phyloP scores from a whole-genome alignment of 2,888 invertebrate species.

The Trachelus iudaicus region DNA sequence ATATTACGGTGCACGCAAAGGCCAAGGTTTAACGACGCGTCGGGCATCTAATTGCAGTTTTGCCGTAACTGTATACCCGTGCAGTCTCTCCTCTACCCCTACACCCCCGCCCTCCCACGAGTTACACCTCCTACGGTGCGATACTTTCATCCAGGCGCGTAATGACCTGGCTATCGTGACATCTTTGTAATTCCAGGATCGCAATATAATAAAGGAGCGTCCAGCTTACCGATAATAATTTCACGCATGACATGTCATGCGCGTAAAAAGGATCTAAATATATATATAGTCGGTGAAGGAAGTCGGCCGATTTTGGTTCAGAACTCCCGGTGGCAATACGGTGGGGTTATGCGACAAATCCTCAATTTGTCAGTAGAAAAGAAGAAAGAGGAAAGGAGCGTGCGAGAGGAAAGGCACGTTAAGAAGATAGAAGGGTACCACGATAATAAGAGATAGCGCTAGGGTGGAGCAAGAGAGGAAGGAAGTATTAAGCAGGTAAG shows the following conservation, averaged over 20 bases:
- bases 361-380: conserved; percentile 38
- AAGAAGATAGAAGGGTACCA: conserved; percentile 4
- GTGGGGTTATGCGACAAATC: conserved; percentile 29
- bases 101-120: too few relatives aligned
- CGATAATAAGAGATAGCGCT: conserved; percentile 1
- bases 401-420: conserved; percentile 3
- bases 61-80: neutral
- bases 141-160: too few relatives aligned
- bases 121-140: too few relatives aligned
- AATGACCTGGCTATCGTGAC: too few relatives aligned
- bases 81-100: neutral
- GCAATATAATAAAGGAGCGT: too few relatives aligned
- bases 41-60: conserved; percentile 4
- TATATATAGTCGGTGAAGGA: neutral
- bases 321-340: neutral
- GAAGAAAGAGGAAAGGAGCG: conserved; percentile 8
- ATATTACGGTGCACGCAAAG: conserved; percentile 12
- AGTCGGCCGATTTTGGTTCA: neutral
- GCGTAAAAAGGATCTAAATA: neutral
- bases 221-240: conserved; percentile 2
- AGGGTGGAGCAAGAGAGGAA: conserved; percentile 1
- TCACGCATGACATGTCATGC: conserved; percentile 28
- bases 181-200: too few relatives aligned
- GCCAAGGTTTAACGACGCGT: neutral
- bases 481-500: conserved; percentile 17